Evolutionary conservation across 1,140 invertebrate genomes (phyloP), one percentile per base, ranked within the genome.

Genomic region (Babylonia areolata): DNA sequence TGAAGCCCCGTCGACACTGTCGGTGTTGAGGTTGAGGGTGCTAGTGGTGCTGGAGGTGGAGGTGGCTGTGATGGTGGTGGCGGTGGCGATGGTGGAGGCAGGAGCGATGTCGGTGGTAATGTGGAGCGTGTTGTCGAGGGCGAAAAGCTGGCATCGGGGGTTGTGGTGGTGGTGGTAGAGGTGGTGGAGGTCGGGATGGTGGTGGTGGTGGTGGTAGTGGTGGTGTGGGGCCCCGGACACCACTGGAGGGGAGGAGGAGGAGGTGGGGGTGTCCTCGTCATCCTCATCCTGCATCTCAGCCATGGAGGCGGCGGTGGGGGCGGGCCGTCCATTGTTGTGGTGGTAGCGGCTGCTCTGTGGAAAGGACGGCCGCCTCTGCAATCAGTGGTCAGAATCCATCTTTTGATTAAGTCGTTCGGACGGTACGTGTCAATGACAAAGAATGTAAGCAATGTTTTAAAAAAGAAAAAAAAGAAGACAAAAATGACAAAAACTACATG

Each of bases 341-440:
- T 71, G 73, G 23, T 75, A 20, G 35, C 75, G 39, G 33, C 80
- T 69, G 82, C 85, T 87, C 9, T 88, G 85, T 11, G 87, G 87
- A 37, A 87, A 86, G 12, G 87, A 88, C 1, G 87, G 89, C 39
- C 87, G 85, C 46, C 87, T 81, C 87, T 90, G 86, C n/a, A n/a
- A n/a, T n/a, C n/a, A n/a, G n/a, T n/a, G n/a, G n/a, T n/a, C n/a
- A n/a, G n/a, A n/a, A n/a, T n/a, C n/a, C n/a, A n/a, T n/a, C n/a
- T n/a, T n/a, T n/a, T n/a, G n/a, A n/a, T n/a, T n/a, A n/a, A n/a
- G n/a, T n/a, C n/a, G n/a, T n/a, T n/a, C n/a, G n/a, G n/a, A n/a
- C n/a, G n/a, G n/a, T n/a, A n/a, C n/a, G n/a, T n/a, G n/a, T n/a
- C n/a, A n/a, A n/a, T n/a, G n/a, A n/a, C n/a, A n/a, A n/a, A n/a